Base-by-base conservation (phyloP, 1,140 invertebrate genomes). In the Trachymyrmex cornetzi region DNA sequence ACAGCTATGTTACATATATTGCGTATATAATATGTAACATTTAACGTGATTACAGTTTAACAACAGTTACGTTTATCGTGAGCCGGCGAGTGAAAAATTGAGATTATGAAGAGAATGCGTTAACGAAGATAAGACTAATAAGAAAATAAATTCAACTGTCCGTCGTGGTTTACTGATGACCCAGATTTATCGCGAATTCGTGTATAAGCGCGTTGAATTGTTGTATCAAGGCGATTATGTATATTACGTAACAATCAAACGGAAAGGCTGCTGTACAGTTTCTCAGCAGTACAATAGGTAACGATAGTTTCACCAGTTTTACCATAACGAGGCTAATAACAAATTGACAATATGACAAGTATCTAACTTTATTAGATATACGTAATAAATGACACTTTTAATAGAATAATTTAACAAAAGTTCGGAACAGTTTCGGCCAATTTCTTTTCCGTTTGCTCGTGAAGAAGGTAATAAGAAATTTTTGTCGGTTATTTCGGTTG, bases 121-220 rank as follows among this genome's bases (percentile, higher is more conserved):
- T 71, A 16, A 14, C 4, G 27, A n/a, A 66, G 61, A 79, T 67
- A 53, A 34, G 44, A 27, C 11, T 19, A 16, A 66, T 66, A 16
- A 14, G 19, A 64, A 66, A 79, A 64, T 30, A 30, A 64, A 48
- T 19, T 24, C 22, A 34, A 22, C 7, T 5, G 2, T 44, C 38
- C 6, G 38, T 22, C 19, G 30, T 44, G n/a, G 53, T 61, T 61
- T 77, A 44, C 12, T 2, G 61, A 66, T 67, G 77, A 67, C 77
- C 61, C n/a, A 80, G 61, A 80, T 79, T 30, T 50, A 19, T 80
- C 44, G 44, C 27, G 24, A 66, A 30, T 19, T 50, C 75, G 4
- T 34, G 34, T 38, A 53, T 48, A 79, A 44, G 59, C 19, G 16
- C 86, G 34, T 67, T 67, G 79, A 87, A 87, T 59, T 24, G 22